Base-by-base conservation (phyloP, 2,113 vertebrate species). In the Nettapus auritus region DNA sequence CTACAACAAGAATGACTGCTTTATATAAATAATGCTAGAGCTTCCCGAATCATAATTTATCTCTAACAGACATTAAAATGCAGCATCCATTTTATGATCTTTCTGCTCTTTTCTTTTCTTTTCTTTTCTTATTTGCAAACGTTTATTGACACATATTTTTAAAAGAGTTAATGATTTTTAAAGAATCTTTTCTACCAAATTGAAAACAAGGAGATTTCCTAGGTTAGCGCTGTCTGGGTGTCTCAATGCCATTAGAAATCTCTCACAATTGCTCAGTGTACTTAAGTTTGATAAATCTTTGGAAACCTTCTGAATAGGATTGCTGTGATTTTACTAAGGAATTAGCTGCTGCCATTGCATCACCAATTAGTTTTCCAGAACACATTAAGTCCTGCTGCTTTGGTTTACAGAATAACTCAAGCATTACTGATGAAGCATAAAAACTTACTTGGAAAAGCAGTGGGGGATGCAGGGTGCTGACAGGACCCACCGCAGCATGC, bases 371-470 rank as follows among this genome's bases (percentile, higher is more conserved):
- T 98, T 98, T 98, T 98, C 98, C 98, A 98, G 98, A 98, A 97
- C 98, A 98, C 98, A 98, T 98, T 98, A 98, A 99, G 98, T 98
- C 98, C 98, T 97, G 98, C 98, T 98, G 98, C 98, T 98, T 97
- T 95, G 98, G 98, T 98, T 98, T 98, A 98, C 98, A 99, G 98
- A 98, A 97, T 97, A 98, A 98, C 98, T 98, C 98, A 98, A 98
- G 98, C 98, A 98, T 99, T 97, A 98, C 98, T 98, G 99, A 99
- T 99, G 98, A 98, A 98, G 98, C 98, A 98, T 98, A 98, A 98
- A 99, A 99, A 98, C 99, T 99, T 99, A 98, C 99, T 99, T 99
- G 98, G 97, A 98, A 98, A 99, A 98, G 98, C 98, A 98, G 97
- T 98, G 98, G 98, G 98, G 98, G 98, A 98, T 64, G 96, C 95